Percentiles rank a stretch among this genome's conserved stretches.
These are phyloP conservation scores for Tupiocoris notatus DNA, from an alignment of 2,888 invertebrate species.

Conservation along the genomic window DNA sequence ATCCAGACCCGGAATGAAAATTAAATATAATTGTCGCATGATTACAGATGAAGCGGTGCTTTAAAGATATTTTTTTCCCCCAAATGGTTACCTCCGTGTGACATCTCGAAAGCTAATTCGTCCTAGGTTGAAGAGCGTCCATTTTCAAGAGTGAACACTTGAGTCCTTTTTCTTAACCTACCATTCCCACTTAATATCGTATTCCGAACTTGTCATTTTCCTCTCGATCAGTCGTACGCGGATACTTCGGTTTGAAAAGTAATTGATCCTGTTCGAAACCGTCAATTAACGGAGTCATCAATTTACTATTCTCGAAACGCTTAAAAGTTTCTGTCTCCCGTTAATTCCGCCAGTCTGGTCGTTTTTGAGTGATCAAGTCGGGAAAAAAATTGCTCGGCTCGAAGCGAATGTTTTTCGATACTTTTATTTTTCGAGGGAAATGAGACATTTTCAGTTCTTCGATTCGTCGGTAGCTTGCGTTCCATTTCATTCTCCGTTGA, in stretches of 20 bases:
- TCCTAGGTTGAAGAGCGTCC: neutral
- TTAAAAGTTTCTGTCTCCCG: too few species aligned
- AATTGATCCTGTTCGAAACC: neutral
- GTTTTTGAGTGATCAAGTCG: too few species aligned
- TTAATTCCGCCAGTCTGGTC: too few species aligned
- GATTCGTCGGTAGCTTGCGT: too few species aligned
- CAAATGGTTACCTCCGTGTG: constrained; percentile 35
- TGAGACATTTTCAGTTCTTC: too few species aligned
- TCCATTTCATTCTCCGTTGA: too few species aligned
- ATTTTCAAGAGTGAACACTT: neutral
- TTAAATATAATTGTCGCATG: constrained; percentile 42
- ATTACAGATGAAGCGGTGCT: constrained; percentile 38
- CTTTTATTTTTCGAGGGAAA: too few species aligned
- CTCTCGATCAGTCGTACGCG: neutral
- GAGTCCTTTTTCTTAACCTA: constrained; percentile 30
- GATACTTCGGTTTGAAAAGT: neutral
- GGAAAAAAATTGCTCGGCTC: too few species aligned
- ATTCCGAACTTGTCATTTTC: constrained; percentile 26
- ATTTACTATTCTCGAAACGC: too few species aligned
- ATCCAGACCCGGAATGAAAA: constrained; percentile 25
- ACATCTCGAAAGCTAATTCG: constrained; percentile 28
- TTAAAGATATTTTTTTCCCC: constrained; percentile 26
- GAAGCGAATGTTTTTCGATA: too few species aligned
- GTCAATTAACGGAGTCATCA: neutral
- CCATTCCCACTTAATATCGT: constrained; percentile 27